Percentiles rank a stretch among this genome's conserved stretches.
Conservation (phyloP, 2,113 vertebrate genomes). For the Archilochus colubris region DNA sequence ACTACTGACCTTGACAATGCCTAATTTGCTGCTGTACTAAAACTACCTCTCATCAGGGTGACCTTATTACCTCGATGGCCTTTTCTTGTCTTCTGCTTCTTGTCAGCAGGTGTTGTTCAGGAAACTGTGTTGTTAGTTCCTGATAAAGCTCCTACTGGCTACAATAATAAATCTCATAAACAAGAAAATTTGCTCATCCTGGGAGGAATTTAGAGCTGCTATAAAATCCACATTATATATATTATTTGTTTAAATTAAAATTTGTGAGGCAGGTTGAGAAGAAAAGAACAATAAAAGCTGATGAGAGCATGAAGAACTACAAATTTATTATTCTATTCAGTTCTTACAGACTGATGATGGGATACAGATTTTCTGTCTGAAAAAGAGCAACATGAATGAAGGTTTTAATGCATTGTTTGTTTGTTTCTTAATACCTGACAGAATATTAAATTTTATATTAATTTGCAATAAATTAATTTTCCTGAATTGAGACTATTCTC, state of each 20-base stretch:
- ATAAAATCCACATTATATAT: not conserved
- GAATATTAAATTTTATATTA: not conserved
- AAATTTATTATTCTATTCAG: not conserved
- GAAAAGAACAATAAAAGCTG: not conserved
- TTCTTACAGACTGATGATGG: not conserved
- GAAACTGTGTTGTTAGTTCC: not conserved
- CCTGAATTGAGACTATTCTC: not conserved
- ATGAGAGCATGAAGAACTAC: not conserved
- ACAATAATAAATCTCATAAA: not conserved
- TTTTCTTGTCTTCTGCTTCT: not conserved
- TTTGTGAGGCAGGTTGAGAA: not conserved
- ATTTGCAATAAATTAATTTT: not conserved
- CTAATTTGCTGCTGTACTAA: conserved; percentile 2
- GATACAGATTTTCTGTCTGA: not conserved
- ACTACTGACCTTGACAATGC: not conserved
- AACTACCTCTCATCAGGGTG: not conserved
- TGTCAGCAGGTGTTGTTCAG: not conserved
- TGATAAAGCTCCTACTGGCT: not conserved
- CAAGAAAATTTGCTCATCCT: not conserved
- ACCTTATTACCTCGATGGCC: not conserved
- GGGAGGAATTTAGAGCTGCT: not conserved
- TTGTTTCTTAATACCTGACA: not conserved
- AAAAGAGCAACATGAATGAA: not conserved
- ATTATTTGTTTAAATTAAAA: not conserved
- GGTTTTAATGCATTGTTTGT: not conserved